Percentiles rank a stretch among this genome's conserved stretches.
These are phyloP conservation scores for Teleogryllus oceanicus DNA, from an alignment of 2,888 invertebrate species.

Conservation along the genomic window DNA sequence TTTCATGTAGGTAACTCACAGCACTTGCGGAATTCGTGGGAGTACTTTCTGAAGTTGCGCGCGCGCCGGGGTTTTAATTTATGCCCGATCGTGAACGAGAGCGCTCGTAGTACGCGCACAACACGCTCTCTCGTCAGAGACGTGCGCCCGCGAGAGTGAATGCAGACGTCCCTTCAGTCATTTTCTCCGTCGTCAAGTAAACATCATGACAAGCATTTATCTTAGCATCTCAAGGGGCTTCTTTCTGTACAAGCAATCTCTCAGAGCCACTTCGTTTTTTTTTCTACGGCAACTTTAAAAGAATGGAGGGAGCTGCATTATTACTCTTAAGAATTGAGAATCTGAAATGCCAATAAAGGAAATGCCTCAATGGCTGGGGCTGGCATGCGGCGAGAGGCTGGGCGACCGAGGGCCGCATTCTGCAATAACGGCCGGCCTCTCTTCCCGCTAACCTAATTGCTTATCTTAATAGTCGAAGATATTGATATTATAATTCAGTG, in stretches of 20 bases:
- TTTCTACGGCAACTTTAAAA: background rate
- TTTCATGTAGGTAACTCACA: too few relatives aligned
- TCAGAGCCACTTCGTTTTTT: conserved; percentile 8
- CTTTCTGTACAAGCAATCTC: conserved; percentile 11
- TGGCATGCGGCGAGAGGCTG: conserved; percentile 6
- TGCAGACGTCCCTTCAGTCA: background rate
- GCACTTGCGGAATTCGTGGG: too few relatives aligned
- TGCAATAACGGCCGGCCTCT: background rate
- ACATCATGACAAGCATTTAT: conserved; percentile 31
- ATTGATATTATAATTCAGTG: too few relatives aligned
- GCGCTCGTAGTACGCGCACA: background rate
- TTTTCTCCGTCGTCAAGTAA: conserved; percentile 19
- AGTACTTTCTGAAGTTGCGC: too few relatives aligned
- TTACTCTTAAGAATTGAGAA: conserved; percentile 18
- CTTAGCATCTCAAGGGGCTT: conserved; percentile 25
- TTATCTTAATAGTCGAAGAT: too few relatives aligned
- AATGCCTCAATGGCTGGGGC: conserved; percentile 18
- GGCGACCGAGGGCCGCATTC: conserved; percentile 6
- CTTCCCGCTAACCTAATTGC: background rate
- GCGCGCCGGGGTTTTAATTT: too few relatives aligned
- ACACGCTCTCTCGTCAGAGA: background rate
- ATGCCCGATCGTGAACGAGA: background rate
- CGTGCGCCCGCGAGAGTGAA: background rate
- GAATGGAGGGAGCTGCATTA: conserved; percentile 11
- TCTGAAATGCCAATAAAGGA: conserved; percentile 18